Conservation (phyloP, 2,113 vertebrate species). For the Motacilla tschutschensis region DNA sequence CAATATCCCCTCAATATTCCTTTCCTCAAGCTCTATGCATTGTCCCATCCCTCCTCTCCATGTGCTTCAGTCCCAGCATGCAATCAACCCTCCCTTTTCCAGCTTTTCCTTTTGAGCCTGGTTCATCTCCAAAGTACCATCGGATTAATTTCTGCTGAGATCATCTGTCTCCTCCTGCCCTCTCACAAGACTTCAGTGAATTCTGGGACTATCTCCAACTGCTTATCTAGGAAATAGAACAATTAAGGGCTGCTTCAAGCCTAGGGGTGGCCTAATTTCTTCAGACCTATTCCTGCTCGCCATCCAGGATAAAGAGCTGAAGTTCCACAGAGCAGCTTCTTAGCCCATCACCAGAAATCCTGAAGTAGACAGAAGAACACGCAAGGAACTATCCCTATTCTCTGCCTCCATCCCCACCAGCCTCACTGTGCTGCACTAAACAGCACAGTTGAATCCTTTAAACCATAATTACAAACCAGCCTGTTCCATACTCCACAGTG, state of each 20-base stretch:
- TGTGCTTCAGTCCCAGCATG: neutral
- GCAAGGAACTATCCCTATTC: neutral
- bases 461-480: neutral
- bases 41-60: neutral
- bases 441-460: neutral
- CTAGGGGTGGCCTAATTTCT: neutral
- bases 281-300: neutral
- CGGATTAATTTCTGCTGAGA: neutral
- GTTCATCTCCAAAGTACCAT: neutral
- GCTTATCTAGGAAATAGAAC: neutral
- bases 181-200: neutral
- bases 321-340: neutral
- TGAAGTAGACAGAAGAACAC: neutral
- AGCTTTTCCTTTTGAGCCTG: neutral
- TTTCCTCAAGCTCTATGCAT: neutral
- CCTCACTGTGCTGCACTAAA: neutral
- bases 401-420: neutral
- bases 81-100: neutral
- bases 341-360: neutral
- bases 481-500: neutral
- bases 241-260: neutral
- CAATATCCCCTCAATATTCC: neutral
- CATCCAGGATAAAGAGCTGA: neutral
- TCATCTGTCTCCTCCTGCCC: neutral
- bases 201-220: neutral